Evolutionary conservation across 35 echinoderm and acorn worm genomes (phyloP).

Genomic region (Apostichopus japonicus): DNA sequence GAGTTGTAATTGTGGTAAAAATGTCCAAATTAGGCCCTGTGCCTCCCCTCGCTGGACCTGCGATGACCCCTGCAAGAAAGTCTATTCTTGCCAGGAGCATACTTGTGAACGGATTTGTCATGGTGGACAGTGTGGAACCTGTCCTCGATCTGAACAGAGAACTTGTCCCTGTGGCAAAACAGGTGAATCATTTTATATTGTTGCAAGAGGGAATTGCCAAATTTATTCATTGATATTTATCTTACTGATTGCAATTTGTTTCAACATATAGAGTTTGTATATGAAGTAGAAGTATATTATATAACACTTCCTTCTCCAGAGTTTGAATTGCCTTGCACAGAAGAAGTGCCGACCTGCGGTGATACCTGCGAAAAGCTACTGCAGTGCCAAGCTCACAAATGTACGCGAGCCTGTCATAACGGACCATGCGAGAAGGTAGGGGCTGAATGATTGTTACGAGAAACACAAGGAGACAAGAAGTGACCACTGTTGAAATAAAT

Average conservation of each 20-base stretch:
- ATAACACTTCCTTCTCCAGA: conserved; percentile 31
- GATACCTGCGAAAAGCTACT: conserved; percentile 96
- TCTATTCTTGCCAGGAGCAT: conserved; percentile 76
- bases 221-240: not conserved
- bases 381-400: conserved; percentile 83
- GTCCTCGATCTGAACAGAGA: conserved; percentile 76
- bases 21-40: conserved; percentile 55
- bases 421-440: conserved; percentile 95
- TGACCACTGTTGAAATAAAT: not conserved
- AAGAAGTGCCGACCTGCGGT: conserved; percentile 93
- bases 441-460: not conserved
- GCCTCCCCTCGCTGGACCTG: conserved; percentile 82
- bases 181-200: conserved; percentile 52
- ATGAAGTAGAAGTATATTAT: no score
- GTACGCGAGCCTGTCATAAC: conserved; percentile 85
- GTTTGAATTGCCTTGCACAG: conserved; percentile 86
- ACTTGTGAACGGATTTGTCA: conserved; percentile 84
- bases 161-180: conserved; percentile 97
- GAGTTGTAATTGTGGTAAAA: conserved; percentile 79
- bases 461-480: not conserved
- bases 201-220: no score
- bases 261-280: no score
- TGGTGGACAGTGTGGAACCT: conserved; percentile 77
- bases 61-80: conserved; percentile 56
- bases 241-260: no score